A percentile compares a stretch with the other conserved stretches of the same genome.
These are phyloP conservation scores for Exephanes ischioxanthus DNA, from an alignment of 2,888 invertebrate species.

Conservation along the genomic window DNA sequence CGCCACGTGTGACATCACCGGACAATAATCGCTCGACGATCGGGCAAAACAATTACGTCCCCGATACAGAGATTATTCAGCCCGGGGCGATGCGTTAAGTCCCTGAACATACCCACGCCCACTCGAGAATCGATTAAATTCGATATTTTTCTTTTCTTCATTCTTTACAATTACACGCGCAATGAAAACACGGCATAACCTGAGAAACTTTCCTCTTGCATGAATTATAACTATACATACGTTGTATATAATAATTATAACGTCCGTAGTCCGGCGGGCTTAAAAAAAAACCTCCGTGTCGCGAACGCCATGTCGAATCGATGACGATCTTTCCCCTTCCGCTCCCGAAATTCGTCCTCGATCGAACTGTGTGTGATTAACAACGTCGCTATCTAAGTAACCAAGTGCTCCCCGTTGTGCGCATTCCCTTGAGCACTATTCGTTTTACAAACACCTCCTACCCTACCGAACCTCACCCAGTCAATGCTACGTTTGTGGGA, in stretches of 20 bases:
- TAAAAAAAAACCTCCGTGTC: background rate
- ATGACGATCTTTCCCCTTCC: background rate
- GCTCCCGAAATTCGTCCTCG: background rate
- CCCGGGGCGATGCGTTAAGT: background rate
- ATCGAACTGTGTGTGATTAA: background rate
- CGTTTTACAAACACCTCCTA: conserved; percentile 9
- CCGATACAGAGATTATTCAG: background rate
- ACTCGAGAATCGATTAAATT: conserved; percentile 21
- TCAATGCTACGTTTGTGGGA: conserved; percentile 6
- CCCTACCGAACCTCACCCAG: background rate
- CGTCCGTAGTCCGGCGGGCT: background rate
- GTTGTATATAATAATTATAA: conserved; percentile 4
- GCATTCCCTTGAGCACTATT: conserved; percentile 38
- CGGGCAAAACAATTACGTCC: too few relatives aligned
- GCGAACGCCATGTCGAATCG: background rate
- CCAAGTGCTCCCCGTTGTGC: conserved; percentile 32
- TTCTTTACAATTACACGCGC: conserved; percentile 26
- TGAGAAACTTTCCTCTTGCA: conserved; percentile 15
- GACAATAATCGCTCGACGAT: too few relatives aligned
- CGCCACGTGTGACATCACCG: too few relatives aligned
- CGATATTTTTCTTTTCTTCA: background rate
- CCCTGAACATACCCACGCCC: background rate
- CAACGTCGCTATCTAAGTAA: background rate
- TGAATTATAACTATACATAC: conserved; percentile 9
- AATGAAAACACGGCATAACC: conserved; percentile 34